phyloP scores from a whole-genome alignment of 2,888 invertebrate species.

The Neuroscelio doddi region DNA sequence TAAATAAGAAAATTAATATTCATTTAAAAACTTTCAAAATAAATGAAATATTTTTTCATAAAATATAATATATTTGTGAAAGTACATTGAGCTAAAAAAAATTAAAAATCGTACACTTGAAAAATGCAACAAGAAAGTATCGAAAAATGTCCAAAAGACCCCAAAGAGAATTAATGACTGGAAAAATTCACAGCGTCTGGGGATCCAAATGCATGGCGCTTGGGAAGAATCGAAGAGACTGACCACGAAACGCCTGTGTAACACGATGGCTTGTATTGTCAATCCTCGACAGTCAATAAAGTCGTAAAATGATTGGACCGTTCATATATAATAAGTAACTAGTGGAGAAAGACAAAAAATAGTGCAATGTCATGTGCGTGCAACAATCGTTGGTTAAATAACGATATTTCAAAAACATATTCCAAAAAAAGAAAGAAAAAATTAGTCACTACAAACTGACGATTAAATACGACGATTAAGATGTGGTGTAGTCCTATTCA shows the following conservation, averaged over 20 bases:
- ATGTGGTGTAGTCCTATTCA: slow-evolving; percentile 25
- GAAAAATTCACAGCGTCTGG: slow-evolving; percentile 71
- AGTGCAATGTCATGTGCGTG: slow-evolving; percentile 28
- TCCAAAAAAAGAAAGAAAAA: not conserved
- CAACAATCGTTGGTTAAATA: slow-evolving; percentile 28
- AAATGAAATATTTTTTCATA: no score
- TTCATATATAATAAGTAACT: slow-evolving; percentile 21
- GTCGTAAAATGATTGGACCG: slow-evolving; percentile 21
- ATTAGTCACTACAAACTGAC: slow-evolving; percentile 23
- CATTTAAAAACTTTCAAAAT: no score
- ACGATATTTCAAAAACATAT: slow-evolving; percentile 8
- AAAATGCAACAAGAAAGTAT: not conserved
- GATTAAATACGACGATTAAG: slow-evolving; percentile 22
- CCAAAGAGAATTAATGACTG: slow-evolving; percentile 2
- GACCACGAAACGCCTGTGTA: slow-evolving; percentile 88
- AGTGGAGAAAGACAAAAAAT: slow-evolving; percentile 15
- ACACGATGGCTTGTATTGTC: slow-evolving; percentile 56
- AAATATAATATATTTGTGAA: no score
- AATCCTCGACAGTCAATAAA: slow-evolving; percentile 43
- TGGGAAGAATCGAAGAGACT: slow-evolving; percentile 86
- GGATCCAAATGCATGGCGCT: slow-evolving; percentile 86
- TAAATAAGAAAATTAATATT: no score
- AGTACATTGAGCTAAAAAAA: no score
- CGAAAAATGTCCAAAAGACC: not conserved
- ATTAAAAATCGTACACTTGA: no score